Conservation (phyloP, 2,888 invertebrate species). For the Liposcelis brunnea region DNA sequence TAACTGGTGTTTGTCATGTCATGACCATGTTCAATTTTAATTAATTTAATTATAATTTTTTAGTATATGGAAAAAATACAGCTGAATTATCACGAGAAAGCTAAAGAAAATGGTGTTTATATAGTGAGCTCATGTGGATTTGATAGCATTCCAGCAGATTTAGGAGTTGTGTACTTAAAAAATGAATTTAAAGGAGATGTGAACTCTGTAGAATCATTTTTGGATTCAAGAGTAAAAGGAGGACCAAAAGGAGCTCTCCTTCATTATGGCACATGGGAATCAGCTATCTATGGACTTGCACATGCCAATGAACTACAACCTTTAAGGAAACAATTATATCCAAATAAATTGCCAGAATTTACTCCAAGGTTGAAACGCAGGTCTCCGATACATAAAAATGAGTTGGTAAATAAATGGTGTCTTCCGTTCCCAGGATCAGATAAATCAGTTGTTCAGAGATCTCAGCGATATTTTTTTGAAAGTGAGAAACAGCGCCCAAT, state of each 20-base stretch:
- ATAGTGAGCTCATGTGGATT: constrained; percentile 84
- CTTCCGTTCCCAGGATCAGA: constrained; percentile 72
- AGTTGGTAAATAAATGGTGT: constrained; percentile 35
- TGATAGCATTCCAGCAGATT: constrained; percentile 79
- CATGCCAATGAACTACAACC: constrained; percentile 38
- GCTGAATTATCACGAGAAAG: constrained; percentile 54
- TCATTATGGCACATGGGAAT: constrained; percentile 79
- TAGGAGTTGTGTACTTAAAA: constrained; percentile 64
- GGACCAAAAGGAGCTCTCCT: background rate
- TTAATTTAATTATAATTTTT: constrained; percentile 15
- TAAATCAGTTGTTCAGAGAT: constrained; percentile 59
- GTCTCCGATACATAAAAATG: constrained; percentile 32
- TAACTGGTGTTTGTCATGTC: constrained; percentile 7
- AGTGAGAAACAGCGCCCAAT: constrained; percentile 51
- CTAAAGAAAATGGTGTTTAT: constrained; percentile 65
- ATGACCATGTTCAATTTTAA: too few relatives aligned
- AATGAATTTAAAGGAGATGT: constrained; percentile 61
- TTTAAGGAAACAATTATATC: constrained; percentile 49
- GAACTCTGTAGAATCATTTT: constrained; percentile 59
- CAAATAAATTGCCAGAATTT: constrained; percentile 41
- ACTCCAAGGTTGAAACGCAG: constrained; percentile 39
- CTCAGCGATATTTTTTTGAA: constrained; percentile 59
- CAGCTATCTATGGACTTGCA: constrained; percentile 63
- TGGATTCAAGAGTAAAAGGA: constrained; percentile 27
- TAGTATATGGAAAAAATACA: constrained; percentile 77